Evolutionary conservation across 2,113 vertebrate genomes (phyloP), one percentile per base, ranked within the genome.

Genomic region (Empidonax alnorum): DNA sequence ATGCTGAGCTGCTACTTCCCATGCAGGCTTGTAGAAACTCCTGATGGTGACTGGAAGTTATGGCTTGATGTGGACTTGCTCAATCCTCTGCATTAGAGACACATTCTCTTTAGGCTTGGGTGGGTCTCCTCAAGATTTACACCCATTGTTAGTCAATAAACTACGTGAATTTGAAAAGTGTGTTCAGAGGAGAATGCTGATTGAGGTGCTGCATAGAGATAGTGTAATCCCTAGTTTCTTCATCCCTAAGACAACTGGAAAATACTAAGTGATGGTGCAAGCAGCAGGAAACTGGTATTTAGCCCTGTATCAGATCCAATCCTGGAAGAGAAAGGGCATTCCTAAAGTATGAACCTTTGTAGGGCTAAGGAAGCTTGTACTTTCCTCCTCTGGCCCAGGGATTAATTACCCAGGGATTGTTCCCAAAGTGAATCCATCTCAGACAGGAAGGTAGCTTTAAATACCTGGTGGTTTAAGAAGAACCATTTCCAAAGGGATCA

Each of bases 401-500:
- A n/a, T n/a, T 95, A 90, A 84, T 94, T 87, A 88, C 0, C 1
- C 8, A 49, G 61, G 35, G 31, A 90, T 95, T 90, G 59, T 87
- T 83, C 67, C 46, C 25, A 66, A 79, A 95, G n/a, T 31, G 25
- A 90, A 84, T 84, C 61, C 15, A 13, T 37, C 44, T 94, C 65
- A 92, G 76, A 67, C 37, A 58, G 62, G 79, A 84, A 78, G n/a
- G 37, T 81, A 42, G 65, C 25, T 94, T 94, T 78, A 89, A 78
- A 84, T 91, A 89, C 66, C 77, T 92, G 24, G 35, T 92, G 20
- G 23, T 79, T 88, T 94, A 86, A 89, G 68, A 79, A 68, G n/a
- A 76, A 49, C 35, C 3, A 50, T 75, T 93, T 96, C 65, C 56
- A 86, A 80, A 71, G 76, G 31, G 44, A 87, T 46, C 20, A 55